Base-by-base conservation (phyloP, 2,888 invertebrate genomes). In the Cheilosia vernalis region DNA sequence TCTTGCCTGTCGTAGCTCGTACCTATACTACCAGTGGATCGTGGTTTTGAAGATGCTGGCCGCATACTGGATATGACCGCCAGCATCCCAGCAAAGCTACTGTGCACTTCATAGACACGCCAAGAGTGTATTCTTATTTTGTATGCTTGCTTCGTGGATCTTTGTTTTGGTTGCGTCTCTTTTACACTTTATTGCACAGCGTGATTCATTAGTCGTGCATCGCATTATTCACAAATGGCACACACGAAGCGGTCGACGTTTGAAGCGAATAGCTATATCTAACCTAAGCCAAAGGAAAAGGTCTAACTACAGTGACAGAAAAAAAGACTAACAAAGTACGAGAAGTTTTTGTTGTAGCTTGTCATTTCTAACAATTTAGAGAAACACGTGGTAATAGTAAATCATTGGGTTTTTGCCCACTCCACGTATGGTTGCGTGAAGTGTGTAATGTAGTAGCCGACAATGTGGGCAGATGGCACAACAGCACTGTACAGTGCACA, bases 191-290 rank as follows among this genome's bases (percentile, higher is more conserved):
- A 83, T 83, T 86, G 83, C 83, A 83, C 79, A 86, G 86, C 86
- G 87, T 87, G 87, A 87, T 87, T 87, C 87, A 87, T 87, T 87
- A 87, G 87, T 87, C 87, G 87, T 87, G 87, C 87, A 63, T 81
- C 84, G 73, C 61, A 87, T 87, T 87, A 78, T 77, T 82, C 73
- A 80, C 74, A 76, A 86, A 79, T 84, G 73, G 81, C 61, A 78
- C 81, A 81, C 70, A 87, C 70, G 77, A 72, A 66, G 56, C 44
- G 49, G 70, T 44, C 70, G 19, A 58, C 40, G 33, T 33, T 55
- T 40, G 30, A 66, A 66, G 49, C 13, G 37, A 64, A 49, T 13
- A 27, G n/a, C 30, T 10, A 37, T 37, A 44, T 61, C 64, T 37
- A 66, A 61, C 24, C 42, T 17, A 44, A 19, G 17, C 47, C 9